Evolutionary conservation across 2,797 vertebrate species (phyloP), one percentile per base, ranked within the genome.

Genomic region (Tangara arthus): DNA sequence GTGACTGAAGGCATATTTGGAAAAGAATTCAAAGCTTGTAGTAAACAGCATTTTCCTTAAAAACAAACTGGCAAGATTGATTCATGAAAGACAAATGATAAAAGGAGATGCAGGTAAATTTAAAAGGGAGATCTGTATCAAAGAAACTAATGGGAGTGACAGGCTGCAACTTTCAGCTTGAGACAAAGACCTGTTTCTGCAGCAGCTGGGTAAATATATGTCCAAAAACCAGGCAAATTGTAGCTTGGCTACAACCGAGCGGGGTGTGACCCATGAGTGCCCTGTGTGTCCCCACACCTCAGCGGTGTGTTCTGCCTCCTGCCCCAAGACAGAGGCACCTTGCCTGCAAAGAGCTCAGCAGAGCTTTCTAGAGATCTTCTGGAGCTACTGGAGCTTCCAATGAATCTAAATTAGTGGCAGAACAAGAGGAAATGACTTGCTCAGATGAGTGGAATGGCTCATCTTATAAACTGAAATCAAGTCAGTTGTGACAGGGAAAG

Each of bases 1-100:
- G 85, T 93, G 95, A 96, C 93, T 88, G 89, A 95, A 87, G 56
- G 73, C 73, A 63, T 78, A 86, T 91, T 91, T 94, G 93, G 85
- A 83, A 88, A 59, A 68, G 60, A 93, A 95, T 76, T 82, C 91
- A 91, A 92, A 90, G 82, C 59, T 72, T 88, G 80, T 59, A 91
- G 76, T 59, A 88, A 93, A 92, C 15, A 82, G 44, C 26, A 57
- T 65, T 94, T 93, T 84, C 77, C 46, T 68, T 91, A 82, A 79
- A 93, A 95, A 93, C 49, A 87, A 97, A 87, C 35, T 50, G 81
- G 50, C 68, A 76, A 84, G 73, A 94, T 41, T 64, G 90, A 94
- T 61, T 79, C 42, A 57, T 2, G 4, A 92, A 91, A 88, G 70
- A 46, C 81, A 93, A 93, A 72, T 0, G 1, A 77, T 26, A 79